Evolutionary conservation across 2,888 invertebrate genomes (phyloP), one percentile per base, ranked within the genome.

Genomic region (Pseudococcus jackbeardsleyi): DNA sequence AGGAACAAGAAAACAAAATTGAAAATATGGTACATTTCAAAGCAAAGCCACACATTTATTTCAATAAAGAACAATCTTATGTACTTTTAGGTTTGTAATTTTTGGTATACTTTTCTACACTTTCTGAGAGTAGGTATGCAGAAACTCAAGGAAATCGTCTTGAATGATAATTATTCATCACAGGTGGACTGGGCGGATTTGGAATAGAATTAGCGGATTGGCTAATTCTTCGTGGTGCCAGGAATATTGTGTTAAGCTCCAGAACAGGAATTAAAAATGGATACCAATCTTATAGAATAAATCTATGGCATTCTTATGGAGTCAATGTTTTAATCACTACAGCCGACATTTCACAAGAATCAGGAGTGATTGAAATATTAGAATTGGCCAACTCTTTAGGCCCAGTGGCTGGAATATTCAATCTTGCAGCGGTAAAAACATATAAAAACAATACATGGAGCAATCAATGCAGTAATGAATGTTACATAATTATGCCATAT

Each of bases 391-490:
- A 92, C 48, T 90, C 92, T 0, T 91, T 95, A 90, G 96, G 95
- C 0, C 94, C 94, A 1, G 94, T 98, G 12, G 95, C 95, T 26
- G 97, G 95, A 39, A 95, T 98, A 85, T 98, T 98, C 92, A 97
- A 98, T 91, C 93, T 98, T 89, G 98, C 98, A 7, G 96, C 97
- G 90, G 94, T 94, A 90, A 91, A 42, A 91, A 42, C 42, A 42
- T 9, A n/a, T n/a, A n/a, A n/a, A n/a, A 3, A 33, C 1, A 33
- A 42, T 9, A 42, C 42, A 91, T 90, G 22, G 5, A 11, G 6
- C 4, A 17, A 12, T 26, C 12, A 15, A 50, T 15, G 50, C 0
- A 12, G 2, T 15, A 12, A 50, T 12, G 4, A 50, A 50, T 50
- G 15, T 50, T 50, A 0, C 6, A 50, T 12, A 15, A n/a, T n/a